These are phyloP conservation scores for Ernsta delagoae DNA, from an alignment of 2,888 invertebrate species.

Conservation along the genomic window DNA sequence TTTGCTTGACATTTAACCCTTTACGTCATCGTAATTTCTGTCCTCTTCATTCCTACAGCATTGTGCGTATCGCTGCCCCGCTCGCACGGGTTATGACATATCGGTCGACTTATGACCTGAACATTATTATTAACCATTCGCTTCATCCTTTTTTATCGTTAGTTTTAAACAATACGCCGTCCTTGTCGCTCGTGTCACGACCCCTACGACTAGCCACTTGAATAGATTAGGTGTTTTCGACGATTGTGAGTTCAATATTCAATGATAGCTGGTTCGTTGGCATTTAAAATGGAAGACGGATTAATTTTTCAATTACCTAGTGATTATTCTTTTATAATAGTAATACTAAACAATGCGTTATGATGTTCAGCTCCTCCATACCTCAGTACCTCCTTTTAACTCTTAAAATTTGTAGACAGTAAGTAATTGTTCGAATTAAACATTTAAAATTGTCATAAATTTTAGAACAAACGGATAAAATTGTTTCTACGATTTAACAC, in stretches of 20 bases:
- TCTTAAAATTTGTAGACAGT: no score
- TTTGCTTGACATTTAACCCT: slow-evolving; percentile 82
- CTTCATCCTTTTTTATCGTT: slow-evolving; percentile 65
- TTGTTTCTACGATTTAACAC: no score
- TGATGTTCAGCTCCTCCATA: not conserved
- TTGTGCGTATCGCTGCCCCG: slow-evolving; percentile 60
- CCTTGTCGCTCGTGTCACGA: slow-evolving; percentile 74
- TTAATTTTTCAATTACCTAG: slow-evolving; percentile 43
- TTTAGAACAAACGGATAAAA: no score
- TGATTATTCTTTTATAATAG: slow-evolving; percentile 8
- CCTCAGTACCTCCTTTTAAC: no score
- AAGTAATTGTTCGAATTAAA: no score
- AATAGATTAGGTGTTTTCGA: slow-evolving; percentile 84
- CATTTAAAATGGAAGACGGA: slow-evolving; percentile 71
- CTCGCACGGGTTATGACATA: slow-evolving; percentile 83
- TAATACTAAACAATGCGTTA: not conserved
- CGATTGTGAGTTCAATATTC: slow-evolving; percentile 77
- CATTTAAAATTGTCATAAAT: no score
- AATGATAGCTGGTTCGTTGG: slow-evolving; percentile 79
- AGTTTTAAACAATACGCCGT: slow-evolving; percentile 56
- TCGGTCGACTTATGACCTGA: slow-evolving; percentile 81
- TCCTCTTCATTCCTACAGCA: slow-evolving; percentile 61
- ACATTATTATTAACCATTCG: slow-evolving; percentile 55
- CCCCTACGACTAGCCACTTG: slow-evolving; percentile 80
- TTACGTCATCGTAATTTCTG: slow-evolving; percentile 74